Conservation (phyloP, 2,797 vertebrate species). For the Hapalemur alaotrensis region DNA sequence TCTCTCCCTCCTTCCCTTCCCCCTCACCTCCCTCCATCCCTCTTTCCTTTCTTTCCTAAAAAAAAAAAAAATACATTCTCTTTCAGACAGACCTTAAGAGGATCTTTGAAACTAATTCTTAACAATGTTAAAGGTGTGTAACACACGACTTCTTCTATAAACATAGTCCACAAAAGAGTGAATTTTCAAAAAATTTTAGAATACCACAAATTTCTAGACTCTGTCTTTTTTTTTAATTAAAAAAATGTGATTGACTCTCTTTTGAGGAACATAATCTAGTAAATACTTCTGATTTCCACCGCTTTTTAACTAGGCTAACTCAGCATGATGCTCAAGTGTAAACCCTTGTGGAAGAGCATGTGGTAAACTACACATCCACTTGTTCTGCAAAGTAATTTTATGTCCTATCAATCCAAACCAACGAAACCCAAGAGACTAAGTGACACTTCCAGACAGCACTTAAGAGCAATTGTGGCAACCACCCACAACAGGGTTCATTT, state of each 20-base stretch:
- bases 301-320: not conserved
- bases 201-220: constrained; percentile 7
- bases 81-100: not conserved
- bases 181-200: constrained; percentile 42
- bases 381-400: not conserved
- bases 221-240: constrained; percentile 8
- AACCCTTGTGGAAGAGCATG: not conserved
- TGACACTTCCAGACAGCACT: constrained; percentile 34
- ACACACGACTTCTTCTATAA: constrained; percentile 30
- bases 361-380: not conserved
- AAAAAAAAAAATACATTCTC: not conserved
- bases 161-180: constrained; percentile 3
- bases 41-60: not conserved
- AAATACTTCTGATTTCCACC: constrained; percentile 42
- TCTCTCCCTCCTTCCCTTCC: not conserved
- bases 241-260: constrained; percentile 17
- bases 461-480: constrained; percentile 58
- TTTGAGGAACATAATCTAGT: constrained; percentile 36
- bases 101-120: constrained; percentile 27
- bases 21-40: not conserved
- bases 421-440: constrained; percentile 50
- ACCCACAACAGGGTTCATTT: constrained; percentile 66
- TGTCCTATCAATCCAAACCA: constrained; percentile 7
- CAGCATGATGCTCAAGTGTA: constrained; percentile 32
- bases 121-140: constrained; percentile 36